phyloP scores from a whole-genome alignment of 2,797 vertebrate genomes.

The Acomys russatus region DNA sequence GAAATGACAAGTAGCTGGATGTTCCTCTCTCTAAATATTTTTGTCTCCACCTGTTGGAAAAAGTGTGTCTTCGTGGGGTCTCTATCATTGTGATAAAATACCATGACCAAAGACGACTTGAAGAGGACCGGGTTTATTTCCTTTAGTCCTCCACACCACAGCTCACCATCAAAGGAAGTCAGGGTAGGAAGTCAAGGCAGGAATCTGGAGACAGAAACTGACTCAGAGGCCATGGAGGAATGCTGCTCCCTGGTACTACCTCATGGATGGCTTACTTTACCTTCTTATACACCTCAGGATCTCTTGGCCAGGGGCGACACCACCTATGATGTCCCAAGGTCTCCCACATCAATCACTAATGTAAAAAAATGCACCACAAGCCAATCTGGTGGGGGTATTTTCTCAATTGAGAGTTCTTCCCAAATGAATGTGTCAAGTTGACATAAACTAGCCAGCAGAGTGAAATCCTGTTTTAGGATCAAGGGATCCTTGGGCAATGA shows the following conservation, averaged over 20 bases:
- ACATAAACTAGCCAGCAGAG: too few relatives aligned
- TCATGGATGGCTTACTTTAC: neutral
- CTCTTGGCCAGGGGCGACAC: neutral
- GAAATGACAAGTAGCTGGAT: rapidly evolving
- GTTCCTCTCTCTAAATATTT: neutral
- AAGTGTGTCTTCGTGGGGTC: neutral
- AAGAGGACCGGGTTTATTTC: neutral
- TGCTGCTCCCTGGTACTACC: neutral
- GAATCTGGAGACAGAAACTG: neutral
- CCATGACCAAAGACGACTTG: neutral
- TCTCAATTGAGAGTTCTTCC: neutral
- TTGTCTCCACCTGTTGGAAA: neutral
- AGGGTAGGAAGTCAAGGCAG: neutral
- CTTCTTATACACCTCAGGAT: neutral
- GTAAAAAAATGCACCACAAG: neutral
- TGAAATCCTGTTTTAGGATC: neutral
- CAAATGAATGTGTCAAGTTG: too few relatives aligned
- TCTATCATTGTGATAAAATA: neutral
- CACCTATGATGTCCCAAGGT: neutral
- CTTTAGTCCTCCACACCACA: neutral
- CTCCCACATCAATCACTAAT: neutral
- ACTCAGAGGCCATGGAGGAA: neutral
- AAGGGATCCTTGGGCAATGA: neutral
- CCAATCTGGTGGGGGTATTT: neutral
- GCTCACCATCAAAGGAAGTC: neutral